Percentiles rank a stretch among this genome's conserved stretches.
These are phyloP conservation scores for Bergia sp. DNA, from an alignment of 92 coral and sea anemone species.

Conservation along the genomic window DNA sequence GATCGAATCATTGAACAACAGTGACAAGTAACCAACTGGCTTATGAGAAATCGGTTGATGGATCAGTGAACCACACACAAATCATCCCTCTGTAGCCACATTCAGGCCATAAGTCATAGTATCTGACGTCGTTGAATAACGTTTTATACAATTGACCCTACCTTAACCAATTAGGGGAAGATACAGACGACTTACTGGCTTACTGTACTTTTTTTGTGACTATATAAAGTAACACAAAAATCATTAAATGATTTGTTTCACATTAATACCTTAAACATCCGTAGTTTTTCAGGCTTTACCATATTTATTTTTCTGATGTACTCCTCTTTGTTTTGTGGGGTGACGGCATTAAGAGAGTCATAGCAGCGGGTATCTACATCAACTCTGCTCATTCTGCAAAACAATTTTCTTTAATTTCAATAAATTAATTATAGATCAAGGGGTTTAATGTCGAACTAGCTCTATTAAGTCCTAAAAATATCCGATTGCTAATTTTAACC, in stretches of 20 bases:
- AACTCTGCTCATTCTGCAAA: background rate
- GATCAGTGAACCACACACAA: background rate
- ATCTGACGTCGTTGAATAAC: too few species aligned
- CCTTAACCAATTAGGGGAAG: background rate
- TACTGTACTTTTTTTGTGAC: too few species aligned
- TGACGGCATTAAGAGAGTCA: constrained; percentile 47
- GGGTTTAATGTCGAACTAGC: too few species aligned
- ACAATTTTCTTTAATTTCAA: background rate
- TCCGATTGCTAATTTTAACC: too few species aligned
- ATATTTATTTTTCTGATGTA: constrained; percentile 47
- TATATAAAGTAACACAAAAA: background rate
- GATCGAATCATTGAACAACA: too few species aligned
- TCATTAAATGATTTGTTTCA: background rate
- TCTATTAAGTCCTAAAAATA: too few species aligned
- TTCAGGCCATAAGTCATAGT: too few species aligned
- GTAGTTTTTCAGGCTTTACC: constrained; percentile 51
- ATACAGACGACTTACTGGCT: background rate
- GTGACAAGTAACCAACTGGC: too few species aligned
- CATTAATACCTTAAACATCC: constrained; percentile 39
- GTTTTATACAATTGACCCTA: too few species aligned
- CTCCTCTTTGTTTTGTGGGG: constrained; percentile 47
- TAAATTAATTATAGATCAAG: too few species aligned
- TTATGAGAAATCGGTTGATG: background rate
- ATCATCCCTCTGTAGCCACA: background rate
- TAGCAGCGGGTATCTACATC: constrained; percentile 1